phyloP scores from a whole-genome alignment of 2,888 invertebrate genomes.

The Tachina grossa region DNA sequence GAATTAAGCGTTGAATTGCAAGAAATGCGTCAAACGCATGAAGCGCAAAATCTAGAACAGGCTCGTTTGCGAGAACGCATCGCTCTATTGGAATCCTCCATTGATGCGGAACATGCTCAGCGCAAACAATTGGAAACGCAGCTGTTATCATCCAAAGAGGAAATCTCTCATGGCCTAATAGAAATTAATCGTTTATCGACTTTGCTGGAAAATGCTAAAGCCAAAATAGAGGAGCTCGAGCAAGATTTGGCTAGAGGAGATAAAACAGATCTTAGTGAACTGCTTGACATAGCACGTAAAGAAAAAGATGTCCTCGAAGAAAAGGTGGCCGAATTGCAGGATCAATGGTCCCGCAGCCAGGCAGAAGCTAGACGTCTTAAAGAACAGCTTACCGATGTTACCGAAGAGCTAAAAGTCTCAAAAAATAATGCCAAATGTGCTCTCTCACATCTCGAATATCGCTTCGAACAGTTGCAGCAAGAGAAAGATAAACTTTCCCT shows the following conservation, averaged over 20 bases:
- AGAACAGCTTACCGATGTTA: constrained; percentile 87
- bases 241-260: constrained; percentile 87
- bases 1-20: constrained; percentile 89
- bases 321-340: constrained; percentile 87
- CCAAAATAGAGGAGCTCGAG: constrained; percentile 90
- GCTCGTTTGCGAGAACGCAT: constrained; percentile 88
- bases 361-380: constrained; percentile 87
- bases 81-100: constrained; percentile 87
- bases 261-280: constrained; percentile 88
- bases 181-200: constrained; percentile 91
- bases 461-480: constrained; percentile 88
- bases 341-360: constrained; percentile 87
- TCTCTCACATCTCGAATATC: constrained; percentile 91
- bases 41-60: constrained; percentile 86
- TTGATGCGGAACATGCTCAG: constrained; percentile 90
- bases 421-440: constrained; percentile 94
- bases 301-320: constrained; percentile 90
- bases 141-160: constrained; percentile 88
- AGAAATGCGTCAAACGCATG: constrained; percentile 85
- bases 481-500: constrained; percentile 88
- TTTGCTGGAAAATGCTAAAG: constrained; percentile 91
- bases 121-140: constrained; percentile 89
- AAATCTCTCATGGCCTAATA: constrained; percentile 89
- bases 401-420: constrained; percentile 89
- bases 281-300: constrained; percentile 87